Base-by-base conservation (phyloP, 2,888 invertebrate genomes). In the Phyllotreta cruciferae region DNA sequence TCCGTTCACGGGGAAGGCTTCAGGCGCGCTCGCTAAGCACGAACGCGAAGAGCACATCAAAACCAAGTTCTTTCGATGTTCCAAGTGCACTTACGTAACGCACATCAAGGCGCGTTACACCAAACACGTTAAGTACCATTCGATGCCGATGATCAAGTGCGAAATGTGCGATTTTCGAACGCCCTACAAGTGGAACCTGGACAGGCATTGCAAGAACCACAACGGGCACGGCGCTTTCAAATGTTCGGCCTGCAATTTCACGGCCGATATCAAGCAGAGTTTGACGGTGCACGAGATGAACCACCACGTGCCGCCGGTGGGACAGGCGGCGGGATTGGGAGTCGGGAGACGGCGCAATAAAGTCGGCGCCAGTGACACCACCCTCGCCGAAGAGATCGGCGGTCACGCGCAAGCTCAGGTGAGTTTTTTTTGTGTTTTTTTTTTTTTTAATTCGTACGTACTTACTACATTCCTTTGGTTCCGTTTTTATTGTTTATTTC, bases 121-220 rank as follows among this genome's bases (percentile, higher is more conserved):
- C 63, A 96, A 96, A 79, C 96, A 96, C 79, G 93, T 95, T 55
- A 94, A 94, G 77, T 94, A 94, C 80, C 95, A 95, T 80, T 92
- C 93, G 63, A 94, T 93, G 92, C 95, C 92, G 73, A 94, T 93
- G 91, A 94, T 94, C 72, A 94, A 95, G 82, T 97, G 96, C 81
- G 90, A 90, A 62, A 89, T 93, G 80, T 97, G 97, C 82, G 94
- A 95, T 78, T 97, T 96, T 80, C 89, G 92, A 68, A 95, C 96
- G 11, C 94, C 95, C 14, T 93, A 93, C 84, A 90, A 90, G 80
- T 95, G 95, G 91, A 96, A 96, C 82, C 85, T 94, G 81, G 96
- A 96, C 79, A 87, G 96, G 6, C 97, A 97, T 80, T 92, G 93
- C 85, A 92, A 93, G 81, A 94, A 94, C 79, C 95, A 96, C 82